A percentile compares a stretch with the other conserved stretches of the same genome.
phyloP scores from a whole-genome alignment of 1,140 invertebrate genomes.

The Drosophila teissieri region DNA sequence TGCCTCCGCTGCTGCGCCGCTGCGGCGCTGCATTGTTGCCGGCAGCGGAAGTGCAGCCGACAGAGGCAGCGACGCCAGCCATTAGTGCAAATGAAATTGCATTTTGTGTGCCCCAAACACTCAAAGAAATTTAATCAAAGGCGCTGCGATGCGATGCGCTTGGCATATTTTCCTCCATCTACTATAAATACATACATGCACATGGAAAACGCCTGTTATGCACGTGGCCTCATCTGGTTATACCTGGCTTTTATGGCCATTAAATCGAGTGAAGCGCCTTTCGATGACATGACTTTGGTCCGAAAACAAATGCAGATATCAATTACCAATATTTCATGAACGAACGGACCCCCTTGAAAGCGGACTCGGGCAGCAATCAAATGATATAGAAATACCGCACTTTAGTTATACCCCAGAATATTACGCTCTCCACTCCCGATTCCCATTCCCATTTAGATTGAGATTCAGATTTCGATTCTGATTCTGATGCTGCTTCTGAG shows the following conservation, averaged over 20 bases:
- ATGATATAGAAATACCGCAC: conserved; percentile 24
- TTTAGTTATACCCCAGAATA: background rate
- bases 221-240: conserved; percentile 5
- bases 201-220: conserved; percentile 8
- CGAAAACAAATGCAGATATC: conserved; percentile 52
- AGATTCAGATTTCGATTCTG: background rate
- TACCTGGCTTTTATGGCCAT: conserved; percentile 51
- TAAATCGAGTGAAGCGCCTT: conserved; percentile 65
- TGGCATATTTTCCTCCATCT: conserved; percentile 45
- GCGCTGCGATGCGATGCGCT: conserved; percentile 36
- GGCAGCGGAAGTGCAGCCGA: conserved; percentile 58
- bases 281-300: conserved; percentile 2
- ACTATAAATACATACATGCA: background rate
- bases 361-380: conserved; percentile 32
- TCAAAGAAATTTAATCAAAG: conserved; percentile 82
- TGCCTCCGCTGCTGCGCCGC: conserved; percentile 53
- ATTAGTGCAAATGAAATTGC: conserved; percentile 82
- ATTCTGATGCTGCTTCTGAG: conserved; percentile 29
- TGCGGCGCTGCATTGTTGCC: conserved; percentile 65
- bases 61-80: conserved; percentile 51
- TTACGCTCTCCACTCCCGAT: background rate
- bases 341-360: conserved; percentile 10
- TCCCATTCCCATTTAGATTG: too few relatives aligned
- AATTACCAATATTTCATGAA: conserved; percentile 44
- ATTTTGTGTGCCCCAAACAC: conserved; percentile 79